phyloP scores from a whole-genome alignment of 2,797 vertebrate species.

The Leptatherina wallacei region DNA sequence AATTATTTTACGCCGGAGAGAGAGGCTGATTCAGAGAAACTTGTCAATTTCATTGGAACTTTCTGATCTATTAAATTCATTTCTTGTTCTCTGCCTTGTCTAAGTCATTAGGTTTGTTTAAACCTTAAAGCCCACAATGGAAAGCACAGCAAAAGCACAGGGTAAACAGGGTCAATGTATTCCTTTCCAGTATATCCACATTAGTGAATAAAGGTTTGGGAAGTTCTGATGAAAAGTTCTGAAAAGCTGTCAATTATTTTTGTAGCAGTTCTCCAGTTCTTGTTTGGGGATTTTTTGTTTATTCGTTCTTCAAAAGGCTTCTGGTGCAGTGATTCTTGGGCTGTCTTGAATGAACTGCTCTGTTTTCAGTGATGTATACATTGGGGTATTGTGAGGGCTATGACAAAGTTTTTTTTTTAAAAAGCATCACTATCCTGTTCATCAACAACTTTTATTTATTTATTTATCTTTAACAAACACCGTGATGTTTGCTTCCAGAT shows the following conservation, averaged over 20 bases:
- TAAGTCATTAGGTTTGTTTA: conserved; percentile 1
- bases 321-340: neutral
- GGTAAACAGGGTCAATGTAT: neutral
- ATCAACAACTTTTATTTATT: too few relatives aligned
- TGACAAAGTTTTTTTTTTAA: neutral
- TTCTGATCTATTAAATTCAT: conserved; percentile 13
- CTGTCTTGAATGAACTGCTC: neutral
- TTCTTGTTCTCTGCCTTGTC: neutral
- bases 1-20: neutral
- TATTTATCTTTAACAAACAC: neutral
- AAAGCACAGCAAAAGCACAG: neutral
- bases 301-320: neutral
- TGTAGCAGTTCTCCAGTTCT: neutral
- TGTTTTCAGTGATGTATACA: neutral
- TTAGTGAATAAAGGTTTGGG: neutral
- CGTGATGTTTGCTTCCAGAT: neutral
- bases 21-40: neutral
- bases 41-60: conserved; percentile 3
- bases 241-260: neutral
- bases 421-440: neutral
- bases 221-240: neutral
- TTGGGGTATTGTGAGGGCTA: neutral
- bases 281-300: neutral
- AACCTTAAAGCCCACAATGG: neutral
- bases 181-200: neutral